Evolutionary conservation across 30 jellyfish, hydroid and myxozoan genomes (phyloP).

Genomic region (Euphysa ruthae): DNA sequence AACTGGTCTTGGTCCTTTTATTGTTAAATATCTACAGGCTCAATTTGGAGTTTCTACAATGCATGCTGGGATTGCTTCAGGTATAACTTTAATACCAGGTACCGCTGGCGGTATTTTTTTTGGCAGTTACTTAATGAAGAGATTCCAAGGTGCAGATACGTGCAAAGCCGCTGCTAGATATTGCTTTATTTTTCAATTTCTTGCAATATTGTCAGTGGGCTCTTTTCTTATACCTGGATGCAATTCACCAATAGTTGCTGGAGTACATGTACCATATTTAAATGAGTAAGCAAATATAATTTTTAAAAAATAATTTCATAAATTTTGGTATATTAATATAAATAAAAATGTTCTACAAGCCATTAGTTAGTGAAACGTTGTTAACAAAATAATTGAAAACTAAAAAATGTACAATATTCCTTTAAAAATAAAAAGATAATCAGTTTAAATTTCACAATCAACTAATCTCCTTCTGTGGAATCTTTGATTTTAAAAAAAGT

Average conservation of each 20-base stretch:
- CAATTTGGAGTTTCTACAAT: conserved; percentile 89
- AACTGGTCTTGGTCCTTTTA: conserved; percentile 96
- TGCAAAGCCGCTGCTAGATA: conserved; percentile 86
- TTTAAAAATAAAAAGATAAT: no score
- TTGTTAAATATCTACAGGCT: conserved; percentile 86
- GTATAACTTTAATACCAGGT: conserved; percentile 85
- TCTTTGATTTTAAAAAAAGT: no score
- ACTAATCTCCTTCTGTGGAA: no score
- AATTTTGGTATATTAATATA: no score
- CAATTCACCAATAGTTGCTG: conserved; percentile 76
- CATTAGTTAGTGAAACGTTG: no score
- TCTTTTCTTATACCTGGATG: conserved; percentile 91
- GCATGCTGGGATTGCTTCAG: conserved; percentile 96
- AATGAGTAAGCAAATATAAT: no score
- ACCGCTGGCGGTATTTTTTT: conserved; percentile 92
- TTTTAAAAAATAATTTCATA: no score
- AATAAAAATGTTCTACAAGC: no score
- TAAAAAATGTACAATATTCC: no score
- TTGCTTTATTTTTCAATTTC: conserved; percentile 78
- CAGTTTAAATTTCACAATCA: no score
- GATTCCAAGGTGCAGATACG: conserved; percentile 58
- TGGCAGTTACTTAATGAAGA: conserved; percentile 80
- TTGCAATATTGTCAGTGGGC: conserved; percentile 78
- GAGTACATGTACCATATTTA: conserved; percentile 62
- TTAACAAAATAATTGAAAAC: no score